Evolutionary conservation across 2,113 vertebrate genomes (phyloP).

Genomic region (Eretmochelys imbricata): DNA sequence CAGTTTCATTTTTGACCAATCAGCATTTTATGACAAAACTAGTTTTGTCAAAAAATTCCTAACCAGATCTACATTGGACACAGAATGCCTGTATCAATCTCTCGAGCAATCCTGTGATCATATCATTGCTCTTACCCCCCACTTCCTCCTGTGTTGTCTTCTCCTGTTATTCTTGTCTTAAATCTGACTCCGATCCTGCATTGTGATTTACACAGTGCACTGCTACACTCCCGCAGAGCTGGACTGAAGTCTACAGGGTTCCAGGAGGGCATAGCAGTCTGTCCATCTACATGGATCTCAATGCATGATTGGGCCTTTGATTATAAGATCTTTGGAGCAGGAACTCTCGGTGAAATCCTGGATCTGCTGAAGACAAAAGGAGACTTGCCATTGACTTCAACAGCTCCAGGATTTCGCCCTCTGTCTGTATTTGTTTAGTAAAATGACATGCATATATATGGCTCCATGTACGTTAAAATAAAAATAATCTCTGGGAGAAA

Average conservation of each 20-base stretch:
- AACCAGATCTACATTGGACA: background rate
- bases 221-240: background rate
- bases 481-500: background rate
- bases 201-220: background rate
- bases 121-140: background rate
- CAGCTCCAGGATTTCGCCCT: background rate
- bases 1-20: rapidly evolving
- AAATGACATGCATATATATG: background rate
- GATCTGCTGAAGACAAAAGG: background rate
- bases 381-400: background rate
- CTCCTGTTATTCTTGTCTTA: background rate
- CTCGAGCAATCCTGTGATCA: background rate
- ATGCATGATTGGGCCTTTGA: background rate
- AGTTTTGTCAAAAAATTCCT: background rate
- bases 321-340: background rate
- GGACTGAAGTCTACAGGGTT: background rate
- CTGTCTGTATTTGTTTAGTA: background rate
- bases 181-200: background rate
- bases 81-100: background rate
- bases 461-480: background rate
- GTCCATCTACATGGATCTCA: background rate
- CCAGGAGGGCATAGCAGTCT: background rate
- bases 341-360: background rate
- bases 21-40: background rate
- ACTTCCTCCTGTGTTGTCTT: background rate